These are phyloP conservation scores for Scaptomyza graminum DNA, from an alignment of 1,140 invertebrate species.

Conservation along the genomic window DNA sequence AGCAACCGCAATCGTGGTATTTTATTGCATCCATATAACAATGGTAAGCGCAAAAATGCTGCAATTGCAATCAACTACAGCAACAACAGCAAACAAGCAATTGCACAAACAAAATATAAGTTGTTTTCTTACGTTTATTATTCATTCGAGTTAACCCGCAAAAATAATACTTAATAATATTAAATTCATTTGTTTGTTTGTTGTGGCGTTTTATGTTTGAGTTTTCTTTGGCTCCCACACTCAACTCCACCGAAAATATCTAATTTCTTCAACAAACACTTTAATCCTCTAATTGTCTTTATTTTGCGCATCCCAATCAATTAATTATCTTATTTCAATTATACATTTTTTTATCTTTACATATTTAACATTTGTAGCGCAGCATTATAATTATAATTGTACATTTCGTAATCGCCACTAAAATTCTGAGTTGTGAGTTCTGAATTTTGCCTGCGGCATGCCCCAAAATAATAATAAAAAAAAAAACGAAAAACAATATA, in stretches of 20 bases:
- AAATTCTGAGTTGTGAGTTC: slow-evolving; percentile 62
- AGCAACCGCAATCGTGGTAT: slow-evolving; percentile 85
- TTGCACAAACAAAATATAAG: slow-evolving; percentile 48
- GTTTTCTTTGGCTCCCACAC: slow-evolving; percentile 1
- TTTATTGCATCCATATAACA: slow-evolving; percentile 86
- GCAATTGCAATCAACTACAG: slow-evolving; percentile 68
- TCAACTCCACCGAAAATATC: neutral
- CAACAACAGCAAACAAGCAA: slow-evolving; percentile 60
- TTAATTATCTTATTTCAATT: slow-evolving; percentile 6
- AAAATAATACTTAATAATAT: slow-evolving; percentile 1
- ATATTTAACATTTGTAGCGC: slow-evolving; percentile 39
- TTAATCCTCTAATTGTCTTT: slow-evolving; percentile 26
- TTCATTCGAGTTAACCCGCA: slow-evolving; percentile 7
- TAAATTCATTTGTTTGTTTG: slow-evolving; percentile 30
- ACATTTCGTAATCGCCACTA: slow-evolving; percentile 54
- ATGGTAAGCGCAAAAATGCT: slow-evolving; percentile 84
- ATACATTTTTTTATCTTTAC: neutral
- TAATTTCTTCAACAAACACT: slow-evolving; percentile 8
- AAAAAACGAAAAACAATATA: slow-evolving; percentile 32
- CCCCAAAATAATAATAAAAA: slow-evolving; percentile 16
- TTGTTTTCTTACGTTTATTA: slow-evolving; percentile 36
- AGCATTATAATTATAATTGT: slow-evolving; percentile 57
- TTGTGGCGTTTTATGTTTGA: slow-evolving; percentile 39
- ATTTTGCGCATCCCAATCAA: slow-evolving; percentile 27
- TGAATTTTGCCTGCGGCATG: slow-evolving; percentile 74